Base-by-base conservation (phyloP, 2,888 invertebrate genomes). In the Augochlorella aurata region DNA sequence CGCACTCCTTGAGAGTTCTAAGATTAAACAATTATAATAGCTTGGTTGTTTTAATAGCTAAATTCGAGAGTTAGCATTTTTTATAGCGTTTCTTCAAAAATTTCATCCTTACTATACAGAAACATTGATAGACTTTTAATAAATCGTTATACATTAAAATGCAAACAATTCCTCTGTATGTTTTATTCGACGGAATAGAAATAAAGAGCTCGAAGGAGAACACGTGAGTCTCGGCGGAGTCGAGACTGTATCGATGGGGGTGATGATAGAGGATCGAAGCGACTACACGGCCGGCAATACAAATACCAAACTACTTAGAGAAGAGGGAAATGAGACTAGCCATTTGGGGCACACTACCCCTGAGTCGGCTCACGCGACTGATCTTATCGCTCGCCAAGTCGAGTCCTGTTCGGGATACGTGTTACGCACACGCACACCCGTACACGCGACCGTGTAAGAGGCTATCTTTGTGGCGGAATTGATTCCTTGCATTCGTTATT, bases 321-420 rank as follows among this genome's bases (percentile, higher is more conserved):
- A 87, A 78, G 83, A 88, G 89, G 88, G 89, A 84, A 90, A 89
- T 88, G 85, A 88, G 89, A 90, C 87, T 88, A 89, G 89, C 91
- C 90, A 91, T 92, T 92, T 89, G 85, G 90, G 90, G 88, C 89
- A 89, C 90, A 90, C 91, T 89, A 89, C 88, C 86, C 85, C 88
- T 80, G 84, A 85, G 83, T 84, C 86, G 85, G 86, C 90, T 91
- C 91, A 92, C 92, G 92, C 91, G 90, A 92, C 89, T 84, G 92
- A 92, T 92, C 91, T 90, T 92, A 92, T 92, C 92, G 82, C 21
- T 65, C 68, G 77, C 77, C 79, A 74, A 76, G 81, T 86, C 77
- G 79, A 71, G 73, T 84, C 78, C 81, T 78, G 77, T 54, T 73
- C 82, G 82, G 83, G 77, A 77, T 82, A 68, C 74, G 63, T n/a